Base-by-base conservation (phyloP, 2,888 invertebrate species). In the Orthosia incerta region DNA sequence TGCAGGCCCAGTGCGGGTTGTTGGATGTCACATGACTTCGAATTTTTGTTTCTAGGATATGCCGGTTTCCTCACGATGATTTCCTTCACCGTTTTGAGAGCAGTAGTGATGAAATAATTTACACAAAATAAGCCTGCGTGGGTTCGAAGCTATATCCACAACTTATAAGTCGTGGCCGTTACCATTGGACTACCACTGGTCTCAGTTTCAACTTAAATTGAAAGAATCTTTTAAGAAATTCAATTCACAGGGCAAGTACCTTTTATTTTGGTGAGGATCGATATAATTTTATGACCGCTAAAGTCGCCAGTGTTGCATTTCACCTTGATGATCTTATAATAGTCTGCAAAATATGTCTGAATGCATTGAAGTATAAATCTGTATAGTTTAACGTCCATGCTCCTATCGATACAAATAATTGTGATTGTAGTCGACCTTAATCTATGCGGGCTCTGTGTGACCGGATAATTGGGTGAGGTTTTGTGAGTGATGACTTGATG, bases 361-460 rank as follows among this genome's bases (percentile, higher is more conserved):
- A 53, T 53, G 26, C 31, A 68, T 68, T 68, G 13, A 75, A 59
- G 20, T 65, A 48, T 64, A 64, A 75, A 59, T 66, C 50, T 48
- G 50, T 62, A 71, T 66, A 64, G 18, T 55, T 71, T 74, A 12
- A 60, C 68, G 74, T 71, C 68, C 66, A 70, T 65, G 60, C 26
- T n/a, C 1, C 57, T 68, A 53, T 63, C 65, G 74, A 69, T 71
- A 61, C 46, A 64, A 61, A 53, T 64, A 31, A 65, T 79, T 83
- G 83, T 77, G 82, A 82, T 82, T 74, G 82, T 82, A 70, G 82
- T 83, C 55, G 84, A 74, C 82, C 83, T 82, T 62, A 74, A 65
- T 82, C 80, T 83, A 82, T 76, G 76, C 74, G 50, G 63, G 26
- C 59, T 18, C 65, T 20, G 39, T 15, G 11, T 11, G 20, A 15